These are phyloP conservation scores for Pantherophis vulpinus DNA, from an alignment of 2,797 vertebrate species.

Conservation along the genomic window DNA sequence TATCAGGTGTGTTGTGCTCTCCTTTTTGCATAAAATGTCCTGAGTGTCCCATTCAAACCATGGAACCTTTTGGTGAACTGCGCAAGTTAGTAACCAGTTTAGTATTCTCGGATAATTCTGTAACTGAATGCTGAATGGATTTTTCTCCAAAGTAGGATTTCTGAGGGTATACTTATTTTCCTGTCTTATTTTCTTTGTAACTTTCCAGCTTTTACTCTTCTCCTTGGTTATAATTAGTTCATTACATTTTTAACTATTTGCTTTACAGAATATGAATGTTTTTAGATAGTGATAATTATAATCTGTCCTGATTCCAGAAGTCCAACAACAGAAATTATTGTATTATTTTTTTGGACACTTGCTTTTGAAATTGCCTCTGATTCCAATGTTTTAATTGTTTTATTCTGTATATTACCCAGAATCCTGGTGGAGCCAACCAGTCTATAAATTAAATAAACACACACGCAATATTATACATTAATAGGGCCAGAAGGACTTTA, in stretches of 20 bases:
- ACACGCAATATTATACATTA: not conserved
- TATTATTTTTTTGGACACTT: not conserved
- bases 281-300: not conserved
- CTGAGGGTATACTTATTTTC: not conserved
- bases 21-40: not conserved
- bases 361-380: not conserved
- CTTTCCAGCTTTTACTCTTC: not conserved
- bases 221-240: not conserved
- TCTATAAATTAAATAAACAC: not conserved
- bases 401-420: not conserved
- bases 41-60: not conserved
- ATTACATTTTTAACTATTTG: not conserved
- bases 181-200: not conserved
- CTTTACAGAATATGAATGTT: not conserved
- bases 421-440: not conserved
- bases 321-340: not conserved
- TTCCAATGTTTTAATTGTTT: not conserved
- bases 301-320: not conserved
- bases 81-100: not conserved
- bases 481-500: not conserved
- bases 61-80: not conserved
- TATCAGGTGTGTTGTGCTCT: constrained; percentile 80
- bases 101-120: not conserved
- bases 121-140: not conserved
- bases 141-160: not conserved